Evolutionary conservation across 2,797 vertebrate genomes (phyloP).

Genomic region (Onychomys leucogaster): DNA sequence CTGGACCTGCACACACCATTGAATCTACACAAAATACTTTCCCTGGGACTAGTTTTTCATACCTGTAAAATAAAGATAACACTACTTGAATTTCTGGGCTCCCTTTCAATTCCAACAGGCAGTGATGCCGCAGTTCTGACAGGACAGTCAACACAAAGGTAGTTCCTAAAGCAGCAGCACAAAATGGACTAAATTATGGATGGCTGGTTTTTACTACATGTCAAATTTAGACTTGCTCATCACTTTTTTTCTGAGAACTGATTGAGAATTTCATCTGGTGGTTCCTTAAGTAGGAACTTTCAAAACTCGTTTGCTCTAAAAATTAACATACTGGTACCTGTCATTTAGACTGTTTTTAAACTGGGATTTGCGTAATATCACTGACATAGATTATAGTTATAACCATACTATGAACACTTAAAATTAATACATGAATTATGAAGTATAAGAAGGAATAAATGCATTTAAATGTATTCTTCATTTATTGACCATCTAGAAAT

Average conservation of each 20-base stretch:
- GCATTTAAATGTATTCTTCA: slow-evolving; percentile 22
- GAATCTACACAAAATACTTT: neutral
- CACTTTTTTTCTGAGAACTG: slow-evolving; percentile 39
- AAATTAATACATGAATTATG: slow-evolving; percentile 3
- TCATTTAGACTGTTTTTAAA: neutral
- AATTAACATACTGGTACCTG: neutral
- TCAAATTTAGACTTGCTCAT: slow-evolving; percentile 23
- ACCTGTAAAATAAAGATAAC: slow-evolving; percentile 24
- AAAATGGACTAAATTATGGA: slow-evolving; percentile 24
- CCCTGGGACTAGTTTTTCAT: neutral
- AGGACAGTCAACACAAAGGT: neutral
- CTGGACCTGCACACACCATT: neutral
- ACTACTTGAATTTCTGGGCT: slow-evolving; percentile 35
- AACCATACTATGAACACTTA: neutral
- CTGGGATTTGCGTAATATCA: slow-evolving; percentile 20
- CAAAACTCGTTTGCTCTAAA: slow-evolving; percentile 2
- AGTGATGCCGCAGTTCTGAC: neutral
- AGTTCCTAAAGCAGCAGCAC: neutral
- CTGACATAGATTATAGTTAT: neutral
- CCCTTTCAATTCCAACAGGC: neutral
- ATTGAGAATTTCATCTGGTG: neutral
- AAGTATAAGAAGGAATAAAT: neutral
- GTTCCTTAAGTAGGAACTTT: neutral
- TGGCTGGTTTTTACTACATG: neutral
- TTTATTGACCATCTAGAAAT: slow-evolving; percentile 15